Conservation (phyloP, 1,140 invertebrate genomes). For the Stenopsyche tienmushanensis region DNA sequence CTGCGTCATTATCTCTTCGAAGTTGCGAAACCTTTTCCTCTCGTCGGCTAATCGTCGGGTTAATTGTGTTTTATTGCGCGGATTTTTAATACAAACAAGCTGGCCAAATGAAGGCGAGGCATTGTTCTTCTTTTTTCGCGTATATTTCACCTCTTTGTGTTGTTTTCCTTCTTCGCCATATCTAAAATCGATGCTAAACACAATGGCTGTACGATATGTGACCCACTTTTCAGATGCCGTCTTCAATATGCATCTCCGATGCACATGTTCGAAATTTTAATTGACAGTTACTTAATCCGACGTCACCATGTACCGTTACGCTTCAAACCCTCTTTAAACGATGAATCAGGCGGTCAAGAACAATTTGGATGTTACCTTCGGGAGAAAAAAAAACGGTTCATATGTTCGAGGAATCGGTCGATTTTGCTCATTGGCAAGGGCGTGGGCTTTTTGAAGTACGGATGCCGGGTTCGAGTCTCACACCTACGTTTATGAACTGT, state of each 20-base stretch:
- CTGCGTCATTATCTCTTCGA: constrained; percentile 16
- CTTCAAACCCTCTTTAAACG: no score
- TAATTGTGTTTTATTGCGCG: constrained; percentile 40
- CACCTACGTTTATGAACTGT: no score
- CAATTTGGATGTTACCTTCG: no score
- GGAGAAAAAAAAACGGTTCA: no score
- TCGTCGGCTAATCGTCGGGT: constrained; percentile 22
- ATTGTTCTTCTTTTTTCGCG: constrained; percentile 40
- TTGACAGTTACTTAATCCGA: background rate
- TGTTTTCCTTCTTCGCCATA: constrained; percentile 20
- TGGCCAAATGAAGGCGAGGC: no score
- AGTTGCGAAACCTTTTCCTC: constrained; percentile 30
- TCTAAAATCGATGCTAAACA: constrained; percentile 28
- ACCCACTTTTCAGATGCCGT: constrained; percentile 33
- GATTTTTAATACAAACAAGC: constrained; percentile 28
- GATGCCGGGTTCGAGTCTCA: background rate
- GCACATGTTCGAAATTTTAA: background rate
- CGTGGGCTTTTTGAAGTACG: background rate
- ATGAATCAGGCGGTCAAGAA: no score
- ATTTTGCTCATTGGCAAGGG: background rate
- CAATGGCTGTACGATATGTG: constrained; percentile 34
- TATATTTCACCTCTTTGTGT: background rate
- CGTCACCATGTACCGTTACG: background rate
- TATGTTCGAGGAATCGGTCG: no score
- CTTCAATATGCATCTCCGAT: background rate